Evolutionary conservation across 2,797 vertebrate species (phyloP), one percentile per base, ranked within the genome.

Genomic region (Thunnus albacares): DNA sequence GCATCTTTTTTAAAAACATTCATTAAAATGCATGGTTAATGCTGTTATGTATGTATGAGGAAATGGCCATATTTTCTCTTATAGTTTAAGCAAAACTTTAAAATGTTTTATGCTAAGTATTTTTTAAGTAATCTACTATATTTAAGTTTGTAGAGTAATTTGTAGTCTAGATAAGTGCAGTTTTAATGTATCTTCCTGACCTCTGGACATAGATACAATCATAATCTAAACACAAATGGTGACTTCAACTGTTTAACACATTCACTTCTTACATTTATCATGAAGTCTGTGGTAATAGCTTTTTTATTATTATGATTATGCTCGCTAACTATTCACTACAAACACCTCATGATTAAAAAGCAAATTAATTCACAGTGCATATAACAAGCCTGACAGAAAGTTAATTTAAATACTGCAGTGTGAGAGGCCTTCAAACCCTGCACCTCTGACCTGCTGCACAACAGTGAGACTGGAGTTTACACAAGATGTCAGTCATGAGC

Each of bases 401-500:
- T 1, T 59, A 10, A 38, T 55, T 47, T 15, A 51, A 74, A 52
- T 4, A 8, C n/a, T 33, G 15, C n/a, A 6, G 47, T 49, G 63
- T 38, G n/a, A 4, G 62, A 20, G 26, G 20, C 61, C 22, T 18
- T 58, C 68, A 28, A 20, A 45, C 18, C 14, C 30, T 53, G 26
- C 64, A 74, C 68, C 47, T 75, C 59, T 75, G 60, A 83, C 61
- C 75, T 45, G 33, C 57, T 80, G 24, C 15, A 43, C 49, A 71
- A 58, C 56, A 60, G 35, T 71, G 24, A 79, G 58, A 69, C 70
- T 69, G 55, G 49, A 66, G 86, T 84, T 90, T 77, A 82, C 73
- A 85, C 66, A 83, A 72, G 66, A 77, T n/a, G 57, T 86, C 77
- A 83, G 38, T 81, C 85, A 83, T 47, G 73, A 55, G 52, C 66